Evolutionary conservation across 2,113 vertebrate genomes (phyloP).

Genomic region (Hippocampus zosterae): DNA sequence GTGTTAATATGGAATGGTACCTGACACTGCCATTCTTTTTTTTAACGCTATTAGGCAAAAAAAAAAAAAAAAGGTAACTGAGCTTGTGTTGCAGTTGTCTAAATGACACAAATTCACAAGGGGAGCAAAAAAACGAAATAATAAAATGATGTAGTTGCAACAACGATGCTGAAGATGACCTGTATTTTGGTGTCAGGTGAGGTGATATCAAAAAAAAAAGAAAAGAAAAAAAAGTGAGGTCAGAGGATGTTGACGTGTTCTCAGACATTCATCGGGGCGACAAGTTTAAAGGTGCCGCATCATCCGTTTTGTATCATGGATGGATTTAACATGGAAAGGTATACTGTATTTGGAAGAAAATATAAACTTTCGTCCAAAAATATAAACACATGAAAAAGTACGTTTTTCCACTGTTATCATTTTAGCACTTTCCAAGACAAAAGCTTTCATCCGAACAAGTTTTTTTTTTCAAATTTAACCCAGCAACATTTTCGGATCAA

Average conservation of each 20-base stretch:
- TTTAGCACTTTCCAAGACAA: too few relatives aligned
- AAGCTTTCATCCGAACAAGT: too few relatives aligned
- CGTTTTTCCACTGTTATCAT: too few relatives aligned
- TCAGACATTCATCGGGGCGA: slow-evolving; percentile 29
- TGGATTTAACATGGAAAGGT: too few relatives aligned
- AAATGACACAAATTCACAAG: slow-evolving; percentile 4
- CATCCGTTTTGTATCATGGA: neutral
- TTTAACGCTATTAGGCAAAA: slow-evolving; percentile 23
- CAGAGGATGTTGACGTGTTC: slow-evolving; percentile 19
- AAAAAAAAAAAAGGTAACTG: slow-evolving; percentile 6
- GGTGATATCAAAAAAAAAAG: neutral
- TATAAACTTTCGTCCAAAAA: too few relatives aligned
- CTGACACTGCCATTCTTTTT: slow-evolving; percentile 51
- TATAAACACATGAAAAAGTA: too few relatives aligned
- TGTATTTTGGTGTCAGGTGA: neutral
- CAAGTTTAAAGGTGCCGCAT: neutral
- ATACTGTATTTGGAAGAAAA: too few relatives aligned
- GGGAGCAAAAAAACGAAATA: neutral
- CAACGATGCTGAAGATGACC: neutral
- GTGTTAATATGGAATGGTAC: slow-evolving; percentile 65
- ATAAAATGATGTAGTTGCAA: neutral
- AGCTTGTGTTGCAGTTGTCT: slow-evolving; percentile 20
- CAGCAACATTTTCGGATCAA: too few relatives aligned
- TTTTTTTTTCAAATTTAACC: too few relatives aligned
- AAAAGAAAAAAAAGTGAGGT: slow-evolving; percentile 9